phyloP scores from a whole-genome alignment of 2,797 vertebrate species.

The Chiroxiphia lanceolata region DNA sequence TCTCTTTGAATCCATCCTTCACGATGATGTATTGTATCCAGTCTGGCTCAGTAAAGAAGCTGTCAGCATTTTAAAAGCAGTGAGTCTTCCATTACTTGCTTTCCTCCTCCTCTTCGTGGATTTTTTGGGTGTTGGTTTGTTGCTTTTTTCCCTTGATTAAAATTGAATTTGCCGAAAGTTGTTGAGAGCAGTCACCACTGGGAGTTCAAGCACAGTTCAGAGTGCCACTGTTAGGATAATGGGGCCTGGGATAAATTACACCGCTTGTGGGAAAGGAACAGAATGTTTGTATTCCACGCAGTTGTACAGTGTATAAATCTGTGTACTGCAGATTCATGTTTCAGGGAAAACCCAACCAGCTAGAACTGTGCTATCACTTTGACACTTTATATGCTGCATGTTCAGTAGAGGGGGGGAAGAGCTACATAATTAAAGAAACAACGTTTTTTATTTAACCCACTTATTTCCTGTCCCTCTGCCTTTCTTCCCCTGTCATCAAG shows the following conservation, averaged over 20 bases:
- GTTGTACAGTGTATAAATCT: constrained; percentile 37
- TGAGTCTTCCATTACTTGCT: constrained; percentile 71
- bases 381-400: not conserved
- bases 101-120: not conserved
- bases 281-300: constrained; percentile 74
- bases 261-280: constrained; percentile 79
- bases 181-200: constrained; percentile 41
- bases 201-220: constrained; percentile 73
- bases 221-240: constrained; percentile 66
- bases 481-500: not conserved
- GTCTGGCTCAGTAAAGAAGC: constrained; percentile 98
- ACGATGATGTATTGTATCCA: constrained; percentile 93
- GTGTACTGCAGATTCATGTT: constrained; percentile 50
- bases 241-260: constrained; percentile 70
- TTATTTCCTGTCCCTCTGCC: not conserved
- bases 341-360: constrained; percentile 49
- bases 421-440: constrained; percentile 21
- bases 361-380: constrained; percentile 1
- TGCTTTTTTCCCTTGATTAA: not conserved
- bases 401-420: not conserved
- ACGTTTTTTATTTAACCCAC: not conserved
- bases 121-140: not conserved
- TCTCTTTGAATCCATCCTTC: constrained; percentile 96
- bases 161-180: constrained; percentile 47
- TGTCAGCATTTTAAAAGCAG: constrained; percentile 93